phyloP scores from a whole-genome alignment of 35 echinoderm and acorn worm species.

The Ophiothrix spiculata region DNA sequence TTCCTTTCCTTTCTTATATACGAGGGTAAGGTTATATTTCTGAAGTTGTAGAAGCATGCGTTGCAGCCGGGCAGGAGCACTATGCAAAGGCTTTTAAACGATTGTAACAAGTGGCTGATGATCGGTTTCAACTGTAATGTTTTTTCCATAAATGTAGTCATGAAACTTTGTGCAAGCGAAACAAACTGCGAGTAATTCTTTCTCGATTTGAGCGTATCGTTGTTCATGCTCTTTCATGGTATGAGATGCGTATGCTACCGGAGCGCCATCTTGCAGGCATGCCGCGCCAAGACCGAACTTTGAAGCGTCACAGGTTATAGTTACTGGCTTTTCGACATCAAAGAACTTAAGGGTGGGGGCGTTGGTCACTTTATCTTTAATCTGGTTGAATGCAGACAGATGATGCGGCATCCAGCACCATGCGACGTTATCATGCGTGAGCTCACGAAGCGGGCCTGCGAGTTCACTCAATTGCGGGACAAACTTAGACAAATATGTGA shows the following conservation, averaged over 20 bases:
- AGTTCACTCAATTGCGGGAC: slow-evolving; percentile 38
- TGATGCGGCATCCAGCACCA: slow-evolving; percentile 33
- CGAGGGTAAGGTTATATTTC: background rate
- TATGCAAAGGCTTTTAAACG: background rate
- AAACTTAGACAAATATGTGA: slow-evolving; percentile 60
- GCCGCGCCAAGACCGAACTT: slow-evolving; percentile 42
- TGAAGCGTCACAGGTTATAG: slow-evolving; percentile 56
- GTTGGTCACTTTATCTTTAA: slow-evolving; percentile 24
- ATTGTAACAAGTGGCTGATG: too few relatives aligned
- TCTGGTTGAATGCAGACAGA: slow-evolving; percentile 17
- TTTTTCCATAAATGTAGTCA: too few relatives aligned
- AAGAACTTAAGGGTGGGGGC: slow-evolving; percentile 44
- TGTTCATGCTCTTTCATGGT: too few relatives aligned
- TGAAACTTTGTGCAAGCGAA: too few relatives aligned
- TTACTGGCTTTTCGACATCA: slow-evolving; percentile 38
- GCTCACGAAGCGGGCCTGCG: slow-evolving; percentile 36
- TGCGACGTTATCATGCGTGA: too few relatives aligned
- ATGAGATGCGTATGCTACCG: too few relatives aligned
- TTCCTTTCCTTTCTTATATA: slow-evolving; percentile 34
- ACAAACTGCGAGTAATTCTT: too few relatives aligned
- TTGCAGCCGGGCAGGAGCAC: background rate
- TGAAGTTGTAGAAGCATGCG: background rate
- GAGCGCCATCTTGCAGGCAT: too few relatives aligned
- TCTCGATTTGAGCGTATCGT: too few relatives aligned
- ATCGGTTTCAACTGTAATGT: too few relatives aligned